A percentile compares a stretch with the other conserved stretches of the same genome.
Conservation (phyloP, 23 tunicate species). For the Clavelina lepadiformis region DNA sequence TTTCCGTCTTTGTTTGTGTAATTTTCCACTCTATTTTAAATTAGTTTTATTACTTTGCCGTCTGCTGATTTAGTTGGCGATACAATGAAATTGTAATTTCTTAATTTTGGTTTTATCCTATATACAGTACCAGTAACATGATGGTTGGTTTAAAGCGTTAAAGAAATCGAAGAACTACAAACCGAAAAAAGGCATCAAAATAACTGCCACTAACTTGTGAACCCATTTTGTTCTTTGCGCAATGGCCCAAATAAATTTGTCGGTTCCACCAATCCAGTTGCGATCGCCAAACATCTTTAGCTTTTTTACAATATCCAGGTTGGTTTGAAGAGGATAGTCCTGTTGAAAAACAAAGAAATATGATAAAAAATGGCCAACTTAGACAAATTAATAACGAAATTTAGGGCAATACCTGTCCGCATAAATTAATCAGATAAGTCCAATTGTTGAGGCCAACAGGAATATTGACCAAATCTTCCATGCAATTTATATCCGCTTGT, state of each 20-base stretch:
- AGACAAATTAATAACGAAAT: too few species aligned
- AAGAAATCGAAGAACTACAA: too few species aligned
- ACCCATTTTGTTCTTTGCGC: conserved; percentile 13
- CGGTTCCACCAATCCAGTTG: conserved; percentile 18
- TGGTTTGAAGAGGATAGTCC: conserved; percentile 61
- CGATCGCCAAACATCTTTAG: conserved; percentile 23
- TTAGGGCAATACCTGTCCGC: conserved; percentile 79
- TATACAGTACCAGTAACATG: too few species aligned
- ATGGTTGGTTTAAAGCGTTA: too few species aligned
- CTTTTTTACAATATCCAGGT: conserved; percentile 31
- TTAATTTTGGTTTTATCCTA: too few species aligned
- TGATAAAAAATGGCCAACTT: too few species aligned
- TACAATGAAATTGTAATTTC: too few species aligned
- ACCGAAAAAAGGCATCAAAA: too few species aligned
- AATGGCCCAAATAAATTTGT: neutral
- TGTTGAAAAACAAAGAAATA: too few species aligned
- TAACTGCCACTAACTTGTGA: conserved; percentile 41
- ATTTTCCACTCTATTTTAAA: conserved; percentile 15
- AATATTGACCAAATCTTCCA: conserved; percentile 41
- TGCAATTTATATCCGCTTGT: conserved; percentile 69
- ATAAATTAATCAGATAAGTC: conserved; percentile 67
- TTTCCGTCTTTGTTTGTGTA: conserved; percentile 18
- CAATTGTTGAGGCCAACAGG: conserved; percentile 36
- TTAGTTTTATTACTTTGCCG: too few species aligned
- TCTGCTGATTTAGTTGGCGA: too few species aligned